Conservation (phyloP, 2,113 vertebrate species). For the Petromus typicus region DNA sequence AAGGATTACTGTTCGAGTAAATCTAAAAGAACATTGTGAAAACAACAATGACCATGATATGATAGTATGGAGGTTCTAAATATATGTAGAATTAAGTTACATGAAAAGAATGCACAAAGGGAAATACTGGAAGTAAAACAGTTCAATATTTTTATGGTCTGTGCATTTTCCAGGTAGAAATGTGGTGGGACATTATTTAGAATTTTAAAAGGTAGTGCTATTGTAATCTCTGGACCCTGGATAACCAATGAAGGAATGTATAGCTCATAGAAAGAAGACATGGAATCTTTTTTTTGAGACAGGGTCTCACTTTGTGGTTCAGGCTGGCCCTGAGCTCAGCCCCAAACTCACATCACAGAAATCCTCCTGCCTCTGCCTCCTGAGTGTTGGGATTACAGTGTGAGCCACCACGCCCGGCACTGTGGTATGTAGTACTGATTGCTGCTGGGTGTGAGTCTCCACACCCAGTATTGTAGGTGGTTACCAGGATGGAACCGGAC, state of each 20-base stretch:
- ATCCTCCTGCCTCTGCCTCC: too few relatives aligned
- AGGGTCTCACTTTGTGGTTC: too few relatives aligned
- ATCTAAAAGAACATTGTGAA: neutral
- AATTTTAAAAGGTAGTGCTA: neutral
- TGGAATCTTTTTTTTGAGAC: too few relatives aligned
- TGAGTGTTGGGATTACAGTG: too few relatives aligned
- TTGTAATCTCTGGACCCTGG: neutral
- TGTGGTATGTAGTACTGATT: too few relatives aligned
- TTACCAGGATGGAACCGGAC: too few relatives aligned
- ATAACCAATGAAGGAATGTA: neutral
- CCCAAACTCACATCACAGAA: too few relatives aligned
- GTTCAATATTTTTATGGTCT: neutral
- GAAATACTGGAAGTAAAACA: neutral
- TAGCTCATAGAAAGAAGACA: neutral
- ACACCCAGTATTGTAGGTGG: too few relatives aligned
- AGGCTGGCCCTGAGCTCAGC: too few relatives aligned
- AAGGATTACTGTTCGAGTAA: neutral
- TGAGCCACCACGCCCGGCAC: too few relatives aligned
- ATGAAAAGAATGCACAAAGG: neutral
- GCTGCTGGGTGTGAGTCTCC: too few relatives aligned
- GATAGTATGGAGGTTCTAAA: neutral
- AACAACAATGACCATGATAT: neutral
- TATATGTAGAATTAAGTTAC: neutral
- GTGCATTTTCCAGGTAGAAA: neutral
- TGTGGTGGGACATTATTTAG: rapidly evolving